Evolutionary conservation across 2,113 vertebrate species (phyloP).

Genomic region (Python bivittatus): DNA sequence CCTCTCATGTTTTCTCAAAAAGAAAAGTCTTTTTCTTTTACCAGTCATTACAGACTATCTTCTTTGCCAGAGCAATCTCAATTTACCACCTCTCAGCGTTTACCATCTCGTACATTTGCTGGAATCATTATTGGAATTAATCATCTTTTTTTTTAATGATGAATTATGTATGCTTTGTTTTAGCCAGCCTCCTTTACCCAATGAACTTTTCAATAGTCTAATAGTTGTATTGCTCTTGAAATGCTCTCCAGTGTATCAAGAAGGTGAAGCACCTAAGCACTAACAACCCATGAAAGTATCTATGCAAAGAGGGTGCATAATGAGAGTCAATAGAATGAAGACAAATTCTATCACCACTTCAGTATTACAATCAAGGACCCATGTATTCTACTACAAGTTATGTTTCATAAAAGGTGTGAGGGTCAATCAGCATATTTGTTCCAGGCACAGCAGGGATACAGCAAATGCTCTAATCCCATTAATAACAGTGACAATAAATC

Average conservation of each 20-base stretch:
- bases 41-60: neutral
- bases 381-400: too few relatives aligned
- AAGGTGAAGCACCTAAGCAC: fast-evolving
- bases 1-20: neutral
- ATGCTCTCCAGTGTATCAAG: neutral
- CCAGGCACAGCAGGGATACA: conserved; percentile 34
- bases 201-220: neutral
- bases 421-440: conserved; percentile 52
- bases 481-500: conserved; percentile 38
- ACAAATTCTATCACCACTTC: fast-evolving
- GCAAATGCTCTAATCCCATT: conserved; percentile 51
- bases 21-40: neutral
- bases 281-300: neutral
- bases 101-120: neutral
- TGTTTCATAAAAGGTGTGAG: conserved; percentile 10
- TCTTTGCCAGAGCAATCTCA: neutral
- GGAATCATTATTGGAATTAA: neutral
- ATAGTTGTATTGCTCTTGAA: neutral
- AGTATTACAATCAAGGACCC: conserved; percentile 9
- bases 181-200: neutral
- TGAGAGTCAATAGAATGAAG: neutral
- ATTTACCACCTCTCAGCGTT: neutral
- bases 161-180: neutral
- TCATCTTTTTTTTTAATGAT: neutral
- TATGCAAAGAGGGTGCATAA: fast-evolving